These are phyloP conservation scores for Hirundichthys speculiger DNA, from an alignment of 2,113 vertebrate species.

Conservation along the genomic window DNA sequence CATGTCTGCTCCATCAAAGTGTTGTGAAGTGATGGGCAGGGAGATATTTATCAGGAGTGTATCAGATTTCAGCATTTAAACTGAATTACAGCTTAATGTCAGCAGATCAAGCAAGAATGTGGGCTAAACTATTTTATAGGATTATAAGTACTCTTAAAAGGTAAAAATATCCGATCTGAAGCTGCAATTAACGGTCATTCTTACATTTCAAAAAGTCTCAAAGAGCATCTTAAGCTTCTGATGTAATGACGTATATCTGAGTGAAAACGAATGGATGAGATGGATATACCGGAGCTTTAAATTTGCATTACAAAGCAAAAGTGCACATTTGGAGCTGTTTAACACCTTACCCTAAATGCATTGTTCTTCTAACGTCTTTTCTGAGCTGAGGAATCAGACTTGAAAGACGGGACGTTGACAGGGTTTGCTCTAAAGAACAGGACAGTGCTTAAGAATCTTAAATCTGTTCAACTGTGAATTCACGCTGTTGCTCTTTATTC, in stretches of 20 bases:
- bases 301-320: background rate
- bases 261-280: background rate
- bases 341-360: too few relatives aligned
- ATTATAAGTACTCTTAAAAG: conserved; percentile 9
- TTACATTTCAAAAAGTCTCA: conserved; percentile 1
- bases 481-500: too few relatives aligned
- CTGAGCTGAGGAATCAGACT: too few relatives aligned
- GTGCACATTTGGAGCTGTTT: background rate
- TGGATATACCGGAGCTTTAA: background rate
- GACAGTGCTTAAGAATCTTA: too few relatives aligned
- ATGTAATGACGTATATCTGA: background rate
- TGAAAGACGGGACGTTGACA: too few relatives aligned
- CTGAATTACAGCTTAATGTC: conserved; percentile 64
- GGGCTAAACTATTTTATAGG: conserved; percentile 27
- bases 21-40: conserved; percentile 40
- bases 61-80: conserved; percentile 69
- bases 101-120: conserved; percentile 32
- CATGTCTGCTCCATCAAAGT: conserved; percentile 20
- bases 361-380: too few relatives aligned
- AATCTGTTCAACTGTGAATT: too few relatives aligned
- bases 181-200: background rate
- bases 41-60: conserved; percentile 58
- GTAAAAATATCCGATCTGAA: conserved; percentile 13
- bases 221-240: background rate
- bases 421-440: too few relatives aligned